phyloP scores from a whole-genome alignment of 2,888 invertebrate species.

The Harpalus rufipes region DNA sequence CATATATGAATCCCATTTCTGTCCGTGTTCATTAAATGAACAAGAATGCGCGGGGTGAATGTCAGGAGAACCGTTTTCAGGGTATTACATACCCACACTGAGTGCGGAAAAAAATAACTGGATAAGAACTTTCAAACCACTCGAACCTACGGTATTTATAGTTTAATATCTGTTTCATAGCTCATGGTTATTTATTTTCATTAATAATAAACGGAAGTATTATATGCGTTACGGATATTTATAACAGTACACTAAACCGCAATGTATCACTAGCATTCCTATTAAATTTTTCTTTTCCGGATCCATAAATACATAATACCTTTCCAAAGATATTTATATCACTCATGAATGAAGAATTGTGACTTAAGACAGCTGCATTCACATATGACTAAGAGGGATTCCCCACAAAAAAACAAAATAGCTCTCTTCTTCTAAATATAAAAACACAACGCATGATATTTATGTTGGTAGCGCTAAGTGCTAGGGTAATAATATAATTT shows the following conservation, averaged over 20 bases:
- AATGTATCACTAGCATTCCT: not conserved
- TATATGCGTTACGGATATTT: not conserved
- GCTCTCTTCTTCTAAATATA: conserved; percentile 23
- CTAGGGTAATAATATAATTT: conserved; percentile 11
- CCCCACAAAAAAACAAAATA: not conserved
- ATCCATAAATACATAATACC: not conserved
- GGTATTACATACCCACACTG: too few species aligned
- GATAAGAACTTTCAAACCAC: too few species aligned
- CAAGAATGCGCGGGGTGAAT: too few species aligned
- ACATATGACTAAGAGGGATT: conserved; percentile 5
- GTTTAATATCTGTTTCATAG: not conserved
- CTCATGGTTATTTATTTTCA: not conserved
- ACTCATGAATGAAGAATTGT: not conserved
- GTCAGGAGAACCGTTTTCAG: too few species aligned
- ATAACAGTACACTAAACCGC: not conserved
- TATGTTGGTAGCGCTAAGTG: conserved; percentile 24
- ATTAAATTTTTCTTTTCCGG: not conserved
- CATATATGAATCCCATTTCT: too few species aligned
- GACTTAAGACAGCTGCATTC: not conserved
- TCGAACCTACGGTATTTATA: too few species aligned
- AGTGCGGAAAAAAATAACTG: too few species aligned
- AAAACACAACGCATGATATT: conserved; percentile 1
- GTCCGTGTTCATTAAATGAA: too few species aligned
- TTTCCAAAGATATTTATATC: not conserved
- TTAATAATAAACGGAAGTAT: not conserved